Base-by-base conservation (phyloP, 2,113 vertebrate species). In the Penelope pileata region DNA sequence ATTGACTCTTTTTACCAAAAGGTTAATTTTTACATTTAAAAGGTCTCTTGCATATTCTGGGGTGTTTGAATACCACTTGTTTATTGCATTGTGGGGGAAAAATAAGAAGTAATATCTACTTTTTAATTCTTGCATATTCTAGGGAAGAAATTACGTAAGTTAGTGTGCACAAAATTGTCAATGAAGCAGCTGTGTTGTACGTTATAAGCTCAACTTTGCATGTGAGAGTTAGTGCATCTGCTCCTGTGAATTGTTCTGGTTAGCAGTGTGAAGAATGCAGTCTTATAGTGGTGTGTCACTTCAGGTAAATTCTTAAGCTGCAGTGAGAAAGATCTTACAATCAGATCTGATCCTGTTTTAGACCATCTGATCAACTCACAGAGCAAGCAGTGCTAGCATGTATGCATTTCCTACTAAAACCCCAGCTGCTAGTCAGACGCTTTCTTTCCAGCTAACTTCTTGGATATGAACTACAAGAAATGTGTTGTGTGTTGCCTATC, bases 191-290 rank as follows among this genome's bases (percentile, higher is more conserved):
- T 27, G 12, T 40, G n/a, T 48, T 58, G 79, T 77, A 66, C 68
- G 27, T 83, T 60, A 16, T 23, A 50, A 84, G 27, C 80, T 84
- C 72, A 58, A 8, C 62, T 95, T 3, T 48, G 43, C 30, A n/a
- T 75, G 32, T 63, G 88, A 96, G 81, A 60, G 54, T 70, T 91
- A 79, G 84, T 64, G 51, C 77, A 81, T 92, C 82, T 95, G 87
- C 75, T 93, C 36, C 68, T 42, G 30, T 42, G 53, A 75, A 24
- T 58, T 38, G 18, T 63, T 74, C 43, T 24, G 66, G 58, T 70
- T 58, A 74, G 51, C 69, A 13, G 29, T 14, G 53, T 53, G 82
- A 78, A 69, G 62, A 72, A 26, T 16, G 59, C 18, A 88, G 80
- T 54, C 68, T 79, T 50, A 4, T 27, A 53, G 82, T 60, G n/a